Conservation (phyloP, 2,797 vertebrate genomes). For the Molossus alvarezi region DNA sequence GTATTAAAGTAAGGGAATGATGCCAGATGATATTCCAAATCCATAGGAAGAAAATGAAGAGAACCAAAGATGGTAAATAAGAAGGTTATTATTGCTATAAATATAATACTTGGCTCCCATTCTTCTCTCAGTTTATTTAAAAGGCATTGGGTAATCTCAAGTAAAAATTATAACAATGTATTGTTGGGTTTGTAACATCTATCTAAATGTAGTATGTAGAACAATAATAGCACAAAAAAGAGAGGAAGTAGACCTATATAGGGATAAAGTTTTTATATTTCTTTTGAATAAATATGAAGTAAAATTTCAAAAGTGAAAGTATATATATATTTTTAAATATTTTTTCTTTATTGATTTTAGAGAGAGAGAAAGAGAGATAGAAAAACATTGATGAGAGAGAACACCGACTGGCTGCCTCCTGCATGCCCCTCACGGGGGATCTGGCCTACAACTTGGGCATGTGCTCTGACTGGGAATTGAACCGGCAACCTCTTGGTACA, state of each 20-base stretch:
- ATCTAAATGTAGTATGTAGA: conserved; percentile 9
- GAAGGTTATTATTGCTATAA: conserved; percentile 35
- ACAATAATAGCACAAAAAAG: conserved; percentile 35
- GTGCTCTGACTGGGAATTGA: no score
- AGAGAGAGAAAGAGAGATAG: no score
- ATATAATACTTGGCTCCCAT: not conserved
- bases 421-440: no score
- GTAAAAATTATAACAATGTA: conserved; percentile 28
- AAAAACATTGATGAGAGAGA: no score
- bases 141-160: conserved; percentile 1
- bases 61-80: conserved; percentile 53
- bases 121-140: conserved; percentile 5
- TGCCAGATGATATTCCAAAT: not conserved
- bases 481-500: no score
- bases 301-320: conserved; percentile 29
- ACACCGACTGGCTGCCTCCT: no score
- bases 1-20: conserved; percentile 1
- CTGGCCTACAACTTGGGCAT: no score
- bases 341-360: no score
- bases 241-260: not conserved
- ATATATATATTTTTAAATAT: no score
- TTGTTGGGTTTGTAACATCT: conserved; percentile 23
- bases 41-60: conserved; percentile 35
- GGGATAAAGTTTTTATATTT: conserved; percentile 62
- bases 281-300: conserved; percentile 36